Evolutionary conservation across 2,888 invertebrate genomes (phyloP), one percentile per base, ranked within the genome.

Genomic region (Nephrotoma flavescens): DNA sequence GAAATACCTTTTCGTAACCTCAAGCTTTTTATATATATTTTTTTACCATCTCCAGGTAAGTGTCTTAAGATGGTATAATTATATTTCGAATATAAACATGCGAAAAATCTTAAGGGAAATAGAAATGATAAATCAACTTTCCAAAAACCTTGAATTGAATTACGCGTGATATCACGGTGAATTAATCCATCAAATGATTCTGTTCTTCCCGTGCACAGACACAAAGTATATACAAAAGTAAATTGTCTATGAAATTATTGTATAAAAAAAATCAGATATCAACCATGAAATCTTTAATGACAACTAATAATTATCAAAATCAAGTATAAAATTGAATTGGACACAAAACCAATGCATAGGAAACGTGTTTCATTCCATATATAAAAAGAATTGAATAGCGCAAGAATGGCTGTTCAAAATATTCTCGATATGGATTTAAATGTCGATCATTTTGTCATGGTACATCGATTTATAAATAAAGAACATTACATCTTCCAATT

Each of bases 261-360:
- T 42, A n/a, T n/a, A 42, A 42, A n/a, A 6, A 84, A 42, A 84
- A 42, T 42, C 84, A 42, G 84, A 84, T 42, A 84, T 84, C 42
- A 84, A 41, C 84, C 84, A 84, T 84, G 42, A 84, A 84, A 84
- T 84, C 42, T 84, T 42, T 84, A 84, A 84, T 84, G 84, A 84
- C 84, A 84, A 84, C 42, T 84, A 84, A 84, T 84, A 84, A 84
- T 84, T 84, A 84, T 84, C 42, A 42, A 84, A 84, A 84, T 84
- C 84, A 84, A 84, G 84, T 84, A 84, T 84, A 42, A 84, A 84
- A 84, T 42, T 84, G 84, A 84, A 42, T 84, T 31, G 71, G 19
- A 11, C 71, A 71, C 31, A 71, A 71, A 71, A 71, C 71, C 71
- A 71, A 71, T 71, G 71, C 19, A 19, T 9, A 31, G 31, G 31